These are phyloP conservation scores for Lethrus apterus DNA, from an alignment of 1,140 invertebrate species.

Conservation along the genomic window DNA sequence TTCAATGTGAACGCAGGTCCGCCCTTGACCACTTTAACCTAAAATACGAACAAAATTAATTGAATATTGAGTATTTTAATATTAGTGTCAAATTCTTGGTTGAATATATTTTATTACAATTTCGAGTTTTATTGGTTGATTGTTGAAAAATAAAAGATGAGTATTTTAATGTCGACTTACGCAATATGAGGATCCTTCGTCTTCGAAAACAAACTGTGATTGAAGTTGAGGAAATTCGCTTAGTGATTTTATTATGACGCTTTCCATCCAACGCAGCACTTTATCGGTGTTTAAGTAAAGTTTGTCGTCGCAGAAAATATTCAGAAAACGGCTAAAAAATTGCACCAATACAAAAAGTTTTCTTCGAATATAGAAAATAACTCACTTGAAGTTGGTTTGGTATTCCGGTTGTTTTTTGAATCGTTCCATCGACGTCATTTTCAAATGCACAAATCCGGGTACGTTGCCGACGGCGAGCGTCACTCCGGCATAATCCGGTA, in stretches of 20 bases:
- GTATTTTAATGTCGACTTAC: background rate
- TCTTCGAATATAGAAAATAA: background rate
- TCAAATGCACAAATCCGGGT: conserved; percentile 21
- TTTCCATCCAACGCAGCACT: conserved; percentile 31
- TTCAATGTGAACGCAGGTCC: conserved; percentile 36
- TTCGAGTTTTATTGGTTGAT: too few relatives aligned
- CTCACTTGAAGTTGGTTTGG: background rate
- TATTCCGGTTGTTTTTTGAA: conserved; percentile 12
- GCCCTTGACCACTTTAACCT: conserved; percentile 20
- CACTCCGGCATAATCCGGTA: conserved; percentile 14
- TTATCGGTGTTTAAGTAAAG: conserved; percentile 22
- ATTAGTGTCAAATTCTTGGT: too few relatives aligned
- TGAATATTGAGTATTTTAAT: background rate
- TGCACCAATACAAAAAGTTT: background rate
- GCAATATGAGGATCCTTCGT: background rate
- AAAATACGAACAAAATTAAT: conserved; percentile 15
- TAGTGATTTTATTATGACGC: conserved; percentile 21
- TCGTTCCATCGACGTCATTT: conserved; percentile 5
- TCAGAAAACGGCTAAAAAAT: conserved; percentile 1
- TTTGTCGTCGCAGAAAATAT: conserved; percentile 21
- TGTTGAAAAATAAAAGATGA: background rate
- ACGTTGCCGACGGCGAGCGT: conserved; percentile 5
- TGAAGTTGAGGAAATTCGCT: conserved; percentile 10
- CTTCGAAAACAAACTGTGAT: background rate
- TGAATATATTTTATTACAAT: too few relatives aligned